A percentile compares a stretch with the other conserved stretches of the same genome.
Conservation (phyloP, 2,113 vertebrate genomes). For the Phycodurus eques region DNA sequence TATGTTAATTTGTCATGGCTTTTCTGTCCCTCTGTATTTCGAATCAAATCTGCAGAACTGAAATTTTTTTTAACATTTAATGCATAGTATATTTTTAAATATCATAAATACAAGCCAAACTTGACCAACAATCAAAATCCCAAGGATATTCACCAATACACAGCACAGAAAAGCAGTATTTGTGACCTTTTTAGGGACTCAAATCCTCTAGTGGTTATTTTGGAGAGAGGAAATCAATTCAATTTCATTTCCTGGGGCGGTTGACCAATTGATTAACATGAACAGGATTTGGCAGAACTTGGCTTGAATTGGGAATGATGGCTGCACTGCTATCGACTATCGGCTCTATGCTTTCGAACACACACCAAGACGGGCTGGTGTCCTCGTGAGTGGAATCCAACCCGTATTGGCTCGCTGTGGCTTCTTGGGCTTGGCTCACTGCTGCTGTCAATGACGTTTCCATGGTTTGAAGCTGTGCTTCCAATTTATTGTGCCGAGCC, state of each 20-base stretch:
- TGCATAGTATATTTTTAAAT: too few species aligned
- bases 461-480: not conserved
- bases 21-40: too few species aligned
- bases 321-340: not conserved
- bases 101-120: too few species aligned
- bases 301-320: not conserved
- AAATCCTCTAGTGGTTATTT: not conserved
- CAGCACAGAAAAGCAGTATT: not conserved
- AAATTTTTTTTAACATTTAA: too few species aligned
- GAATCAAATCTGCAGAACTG: too few species aligned
- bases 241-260: not conserved
- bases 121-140: not conserved
- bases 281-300: not conserved
- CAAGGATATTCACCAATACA: not conserved
- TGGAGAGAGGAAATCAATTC: not conserved
- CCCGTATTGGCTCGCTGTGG: not conserved
- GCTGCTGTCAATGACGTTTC: not conserved
- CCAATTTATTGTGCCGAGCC: not conserved
- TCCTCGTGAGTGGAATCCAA: not conserved
- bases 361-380: not conserved
- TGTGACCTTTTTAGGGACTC: not conserved
- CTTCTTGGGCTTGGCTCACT: not conserved
- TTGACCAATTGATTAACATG: not conserved
- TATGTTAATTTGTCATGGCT: too few species aligned
- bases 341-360: conserved; percentile 1